These are phyloP conservation scores for Indicator maculatus DNA, from an alignment of 2,113 vertebrate species.

Conservation along the genomic window DNA sequence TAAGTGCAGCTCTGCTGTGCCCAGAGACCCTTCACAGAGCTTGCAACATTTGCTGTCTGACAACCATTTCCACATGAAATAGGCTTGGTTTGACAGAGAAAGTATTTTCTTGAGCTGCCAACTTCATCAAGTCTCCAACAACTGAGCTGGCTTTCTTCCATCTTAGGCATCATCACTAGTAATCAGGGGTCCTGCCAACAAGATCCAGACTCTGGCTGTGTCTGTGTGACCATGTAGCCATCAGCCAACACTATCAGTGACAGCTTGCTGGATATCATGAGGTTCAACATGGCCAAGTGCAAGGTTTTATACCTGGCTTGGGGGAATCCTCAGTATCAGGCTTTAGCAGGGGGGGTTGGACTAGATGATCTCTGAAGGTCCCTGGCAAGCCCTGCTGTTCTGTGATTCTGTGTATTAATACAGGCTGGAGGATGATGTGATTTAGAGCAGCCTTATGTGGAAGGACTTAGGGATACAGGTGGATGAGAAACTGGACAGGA, in stretches of 20 bases:
- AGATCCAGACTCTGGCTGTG: background rate
- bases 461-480: no score
- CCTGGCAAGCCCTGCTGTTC: no score
- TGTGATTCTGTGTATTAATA: no score
- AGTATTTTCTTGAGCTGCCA: background rate
- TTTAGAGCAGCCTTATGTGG: no score
- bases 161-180: background rate
- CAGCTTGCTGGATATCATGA: background rate
- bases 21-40: background rate
- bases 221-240: background rate
- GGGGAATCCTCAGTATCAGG: no score
- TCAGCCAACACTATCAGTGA: background rate
- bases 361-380: no score
- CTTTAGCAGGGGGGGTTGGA: no score
- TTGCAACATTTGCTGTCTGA: background rate
- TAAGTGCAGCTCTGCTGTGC: background rate
- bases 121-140: background rate
- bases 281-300: no score
- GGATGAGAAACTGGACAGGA: no score
- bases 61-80: background rate
- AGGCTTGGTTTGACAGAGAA: background rate
- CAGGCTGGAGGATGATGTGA: no score
- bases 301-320: no score
- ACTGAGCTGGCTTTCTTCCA: constrained; percentile 1
- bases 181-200: background rate